Base-by-base conservation (phyloP, 2,888 invertebrate species). In the Carabus problematicus region DNA sequence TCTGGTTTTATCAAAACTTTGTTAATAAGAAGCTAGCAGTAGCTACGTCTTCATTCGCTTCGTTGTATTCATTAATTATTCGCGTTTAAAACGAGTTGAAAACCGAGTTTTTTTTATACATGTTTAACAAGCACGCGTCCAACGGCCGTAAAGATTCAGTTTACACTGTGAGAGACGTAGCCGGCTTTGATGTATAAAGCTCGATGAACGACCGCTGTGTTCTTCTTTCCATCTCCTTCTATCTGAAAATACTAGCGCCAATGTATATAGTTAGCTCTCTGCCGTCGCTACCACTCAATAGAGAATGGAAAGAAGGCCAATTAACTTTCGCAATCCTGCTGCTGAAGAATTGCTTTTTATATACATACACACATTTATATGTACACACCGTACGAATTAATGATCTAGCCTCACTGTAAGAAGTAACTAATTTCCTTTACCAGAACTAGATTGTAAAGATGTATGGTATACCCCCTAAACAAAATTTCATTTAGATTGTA, bases 51-150 rank as follows among this genome's bases (percentile, higher is more conserved):
- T 67, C 43, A 56, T 55, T 54, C 49, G 64, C 42, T 64, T 52
- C 54, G 12, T 41, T 64, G 42, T 64, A 45, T 64, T 67, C 67
- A 67, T 67, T 67, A 67, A 60, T 49, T 60, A 67, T 67, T 67
- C 60, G 60, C 41, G 39, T 58, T 16, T 18, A 60, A 67, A 52
- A 40, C 39, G 59, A 59, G 59, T 59, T 59, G 59, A 42, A 42
- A 39, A 42, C 14, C 14, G 11, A 49, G 16, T 64, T 56, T 40
- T 8, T 56, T 56, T 56, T 4, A 12, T 39, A 29, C 42, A 29
- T 42, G 64, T 64, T 64, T 54, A 64, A 64, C 55, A 64, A 64
- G 64, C 52, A 40, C 29, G 41, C 18, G 39, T n/a, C 42, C 59
- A 59, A 40, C 59, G 18, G 18, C 41, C 59, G 59, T 59, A 59